Evolutionary conservation across 2,113 vertebrate species (phyloP).

Genomic region (Festucalex cinctus): DNA sequence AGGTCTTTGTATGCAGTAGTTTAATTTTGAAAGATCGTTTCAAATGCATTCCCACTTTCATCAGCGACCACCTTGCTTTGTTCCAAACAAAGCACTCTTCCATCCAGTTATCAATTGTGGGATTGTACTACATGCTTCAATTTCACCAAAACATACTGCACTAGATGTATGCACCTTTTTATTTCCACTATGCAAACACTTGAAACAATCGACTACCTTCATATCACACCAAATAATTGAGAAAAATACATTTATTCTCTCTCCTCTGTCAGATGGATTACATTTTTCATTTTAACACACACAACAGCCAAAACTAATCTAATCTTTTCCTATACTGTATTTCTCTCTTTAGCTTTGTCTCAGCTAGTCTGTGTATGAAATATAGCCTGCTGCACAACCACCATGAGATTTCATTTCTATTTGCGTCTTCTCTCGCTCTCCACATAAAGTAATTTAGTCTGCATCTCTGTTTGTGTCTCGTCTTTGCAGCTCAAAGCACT

Average conservation of each 20-base stretch:
- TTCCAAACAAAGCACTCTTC: neutral
- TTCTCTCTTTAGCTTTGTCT: slow-evolving; percentile 9
- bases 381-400: slow-evolving; percentile 7
- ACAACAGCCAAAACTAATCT: slow-evolving; percentile 44
- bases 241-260: slow-evolving; percentile 6
- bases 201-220: neutral
- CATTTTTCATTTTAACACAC: slow-evolving; percentile 38
- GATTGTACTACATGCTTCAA: neutral
- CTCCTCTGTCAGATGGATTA: slow-evolving; percentile 22
- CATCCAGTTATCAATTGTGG: neutral
- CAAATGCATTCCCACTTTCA: neutral
- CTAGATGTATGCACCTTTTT: neutral
- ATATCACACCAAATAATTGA: neutral
- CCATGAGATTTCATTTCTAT: slow-evolving; percentile 32
- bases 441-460: slow-evolving; percentile 33
- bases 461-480: slow-evolving; percentile 12
- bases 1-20: neutral
- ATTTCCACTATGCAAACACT: neutral
- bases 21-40: neutral
- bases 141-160: neutral
- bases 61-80: neutral
- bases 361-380: neutral
- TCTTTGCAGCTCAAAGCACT: slow-evolving; percentile 29
- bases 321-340: slow-evolving; percentile 19
- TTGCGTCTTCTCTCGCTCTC: slow-evolving; percentile 23